Evolutionary conservation across 2,797 vertebrate species (phyloP), one percentile per base, ranked within the genome.

Genomic region (Cirrhinus molitorella): DNA sequence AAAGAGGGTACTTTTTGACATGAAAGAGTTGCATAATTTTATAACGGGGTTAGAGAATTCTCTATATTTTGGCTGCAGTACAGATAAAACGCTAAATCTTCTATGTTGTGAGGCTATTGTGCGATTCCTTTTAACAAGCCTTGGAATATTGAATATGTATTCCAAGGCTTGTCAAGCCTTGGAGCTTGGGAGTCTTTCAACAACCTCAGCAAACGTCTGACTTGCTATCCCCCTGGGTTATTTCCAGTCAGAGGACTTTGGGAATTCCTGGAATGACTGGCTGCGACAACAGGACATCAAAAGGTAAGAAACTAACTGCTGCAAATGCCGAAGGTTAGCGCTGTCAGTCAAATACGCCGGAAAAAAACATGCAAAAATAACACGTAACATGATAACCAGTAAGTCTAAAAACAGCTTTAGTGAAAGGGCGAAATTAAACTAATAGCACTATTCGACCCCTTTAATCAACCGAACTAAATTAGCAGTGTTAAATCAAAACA

Each of bases 241-340:
- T 71, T 79, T 73, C 45, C 63, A 82, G 79, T 79, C 67, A 71
- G 37, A 75, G 45, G 25, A 83, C 28, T 77, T 83, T 75, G 83
- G 84, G 37, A 79, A 83, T 80, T 65, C 14, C 25, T 59, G 51
- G 81, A 83, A 65, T 78, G 47, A 86, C 34, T 23, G 59, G 77
- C 51, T 82, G 72, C 57, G 82, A 86, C 84, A 88, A 84, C 72
- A 55, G 67, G 79, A 80, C 83, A 84, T 85, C 37, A 74, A 85
- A 88, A 55, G 34, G 81, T 85, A 80, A 71, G 31, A 83, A 86
- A 83, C 63, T 75, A 87, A 85, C 80, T 79, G 88, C 83, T 83
- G 83, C 17, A 79, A 86, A 80, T 65, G 77, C 76, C 83, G 88
- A 85, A 80, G 85, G 87, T 88, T 87, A 87, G 72, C 23, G 43